Evolutionary conservation across 1,140 invertebrate genomes (phyloP).

Genomic region (Latrodectus geometricus): DNA sequence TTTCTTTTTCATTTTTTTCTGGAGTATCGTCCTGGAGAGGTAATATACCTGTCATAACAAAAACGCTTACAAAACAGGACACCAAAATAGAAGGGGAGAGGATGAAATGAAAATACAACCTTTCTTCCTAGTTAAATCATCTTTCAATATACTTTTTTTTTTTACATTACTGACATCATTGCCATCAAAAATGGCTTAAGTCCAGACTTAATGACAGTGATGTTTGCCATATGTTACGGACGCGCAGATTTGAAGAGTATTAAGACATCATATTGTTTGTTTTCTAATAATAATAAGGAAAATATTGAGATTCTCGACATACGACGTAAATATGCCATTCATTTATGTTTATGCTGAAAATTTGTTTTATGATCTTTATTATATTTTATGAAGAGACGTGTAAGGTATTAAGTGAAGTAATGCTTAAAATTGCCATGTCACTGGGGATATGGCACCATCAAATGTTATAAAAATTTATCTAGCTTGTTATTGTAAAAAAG

Average conservation of each 20-base stretch:
- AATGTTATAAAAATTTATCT: no score
- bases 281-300: no score
- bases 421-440: no score
- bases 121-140: neutral
- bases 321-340: no score
- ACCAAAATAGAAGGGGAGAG: neutral
- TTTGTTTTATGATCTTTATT: no score
- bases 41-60: conserved; percentile 36
- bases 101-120: neutral
- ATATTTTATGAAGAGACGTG: no score
- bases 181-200: neutral
- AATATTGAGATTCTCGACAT: no score
- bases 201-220: neutral
- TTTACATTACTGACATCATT: neutral
- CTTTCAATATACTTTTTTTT: neutral
- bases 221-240: neutral
- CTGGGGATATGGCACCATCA: no score
- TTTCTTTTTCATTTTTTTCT: neutral
- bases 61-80: conserved; percentile 28
- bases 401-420: no score
- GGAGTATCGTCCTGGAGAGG: neutral
- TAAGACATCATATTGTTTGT: neutral
- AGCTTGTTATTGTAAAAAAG: no score
- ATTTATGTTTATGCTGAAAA: no score
- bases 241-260: neutral